Base-by-base conservation (phyloP, 2,888 invertebrate species). In the Heliconius aoede region DNA sequence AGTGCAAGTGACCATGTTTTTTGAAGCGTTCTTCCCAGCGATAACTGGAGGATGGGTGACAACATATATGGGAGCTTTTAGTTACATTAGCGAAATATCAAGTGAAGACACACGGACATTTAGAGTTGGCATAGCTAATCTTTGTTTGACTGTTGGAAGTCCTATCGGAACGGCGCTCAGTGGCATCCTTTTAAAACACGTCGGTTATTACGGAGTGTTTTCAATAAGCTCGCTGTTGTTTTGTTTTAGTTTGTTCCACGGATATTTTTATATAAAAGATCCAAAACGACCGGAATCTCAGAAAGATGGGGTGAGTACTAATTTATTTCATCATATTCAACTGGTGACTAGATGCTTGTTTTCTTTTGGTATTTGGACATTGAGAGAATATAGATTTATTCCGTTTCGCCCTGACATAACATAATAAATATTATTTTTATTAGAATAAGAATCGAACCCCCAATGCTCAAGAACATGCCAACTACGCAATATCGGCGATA, bases 11-110 rank as follows among this genome's bases (percentile, higher is more conserved):
- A 94, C 93, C 1, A 92, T 94, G 85, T 90, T 95, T 72, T 90
- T 93, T 32, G 95, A 95, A 79, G 93, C 94, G 0, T 86, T 95
- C 68, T 93, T 95, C 32, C 94, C 95, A 7, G 94, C 95, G 13
- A 83, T 95, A 24, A 94, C 94, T 9, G 95, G 95, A 1, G 94
- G 95, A 4, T 95, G 95, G 95, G 92, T 95, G n/a, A 89, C 94
- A 0, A 92, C 93, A 30, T 95, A 94, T 76, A 94, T 95, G 92
- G 95, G 95, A 58, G 91, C 95, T 65, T 95, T 95, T 89, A 95
- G 95, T 78, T 96, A 96, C 81, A 93, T 96, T 1, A 94, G 95
- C 84, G 95, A 95, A 78, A 89, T 95, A 67, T 95, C 96, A 4
- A 91, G 90, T 81, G 90, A 93, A 30, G 94, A 95, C 76, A 89